These are phyloP conservation scores for Argynnis bischoffii DNA, from an alignment of 2,888 invertebrate species.

Conservation along the genomic window DNA sequence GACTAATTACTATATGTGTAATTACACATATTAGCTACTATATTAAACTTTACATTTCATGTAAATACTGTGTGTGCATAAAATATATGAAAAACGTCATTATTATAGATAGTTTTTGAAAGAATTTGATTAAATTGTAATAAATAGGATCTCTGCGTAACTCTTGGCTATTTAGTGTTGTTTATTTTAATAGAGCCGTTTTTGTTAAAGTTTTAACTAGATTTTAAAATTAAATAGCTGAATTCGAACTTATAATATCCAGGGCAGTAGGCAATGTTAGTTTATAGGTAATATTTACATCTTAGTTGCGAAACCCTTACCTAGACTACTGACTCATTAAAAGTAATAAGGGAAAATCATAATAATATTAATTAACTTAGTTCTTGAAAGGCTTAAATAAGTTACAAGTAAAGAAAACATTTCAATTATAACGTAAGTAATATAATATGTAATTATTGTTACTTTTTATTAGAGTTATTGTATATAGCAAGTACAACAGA, in stretches of 20 bases:
- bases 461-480: conserved; percentile 18
- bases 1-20: conserved; percentile 40
- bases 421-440: conserved; percentile 23
- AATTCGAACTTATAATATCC: not conserved
- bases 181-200: not conserved
- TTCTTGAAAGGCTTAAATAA: conserved; percentile 26
- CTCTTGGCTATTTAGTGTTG: too few relatives aligned
- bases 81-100: too few relatives aligned
- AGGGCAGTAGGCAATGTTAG: not conserved
- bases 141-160: too few relatives aligned
- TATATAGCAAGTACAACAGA: not conserved
- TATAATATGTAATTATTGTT: conserved; percentile 12
- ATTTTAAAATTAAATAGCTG: not conserved
- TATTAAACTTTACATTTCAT: not conserved
- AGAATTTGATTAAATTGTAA: too few relatives aligned
- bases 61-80: not conserved
- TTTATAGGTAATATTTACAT: conserved; percentile 4
- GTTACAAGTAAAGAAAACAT: conserved; percentile 29
- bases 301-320: not conserved
- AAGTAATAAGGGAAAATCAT: conserved; percentile 23
- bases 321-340: conserved; percentile 4
- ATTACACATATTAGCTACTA: conserved; percentile 33
- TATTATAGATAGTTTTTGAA: too few relatives aligned
- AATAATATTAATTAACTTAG: conserved; percentile 22
- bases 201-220: not conserved